Conservation (phyloP, 2,797 vertebrate species). For the Aythya fuligula region DNA sequence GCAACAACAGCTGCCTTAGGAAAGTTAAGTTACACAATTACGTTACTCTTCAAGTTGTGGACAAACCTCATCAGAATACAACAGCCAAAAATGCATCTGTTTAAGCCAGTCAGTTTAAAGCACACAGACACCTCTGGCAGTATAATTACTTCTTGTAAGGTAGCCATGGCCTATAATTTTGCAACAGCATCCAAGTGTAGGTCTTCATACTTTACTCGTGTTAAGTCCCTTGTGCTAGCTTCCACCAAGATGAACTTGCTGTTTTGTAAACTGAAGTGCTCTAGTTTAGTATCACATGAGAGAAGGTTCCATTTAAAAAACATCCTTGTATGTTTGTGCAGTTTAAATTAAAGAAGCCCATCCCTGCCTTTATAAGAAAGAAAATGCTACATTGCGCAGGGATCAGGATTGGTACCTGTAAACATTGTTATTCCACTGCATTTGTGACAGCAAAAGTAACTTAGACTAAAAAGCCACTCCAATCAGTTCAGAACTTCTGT, state of each 20-base stretch:
- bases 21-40: conserved; percentile 55
- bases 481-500: conserved; percentile 83
- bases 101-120: conserved; percentile 62
- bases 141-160: conserved; percentile 64
- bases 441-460: conserved; percentile 82
- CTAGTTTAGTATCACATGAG: conserved; percentile 80
- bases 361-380: conserved; percentile 75
- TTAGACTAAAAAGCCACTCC: conserved; percentile 84
- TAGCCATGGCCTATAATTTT: conserved; percentile 77
- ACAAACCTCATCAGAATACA: conserved; percentile 68
- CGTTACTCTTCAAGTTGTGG: conserved; percentile 62
- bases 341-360: conserved; percentile 83
- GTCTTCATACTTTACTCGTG: conserved; percentile 66
- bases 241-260: conserved; percentile 78
- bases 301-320: conserved; percentile 78
- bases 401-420: conserved; percentile 88
- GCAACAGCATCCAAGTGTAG: conserved; percentile 62
- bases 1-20: conserved; percentile 52
- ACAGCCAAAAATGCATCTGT: conserved; percentile 44
- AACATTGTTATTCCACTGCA: conserved; percentile 89
- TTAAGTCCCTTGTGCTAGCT: conserved; percentile 76
- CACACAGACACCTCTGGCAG: conserved; percentile 70
- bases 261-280: conserved; percentile 85
- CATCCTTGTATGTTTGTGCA: conserved; percentile 83
- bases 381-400: conserved; percentile 88